Evolutionary conservation across 2,888 invertebrate species (phyloP), one percentile per base, ranked within the genome.

Genomic region (Osedax frankpressi): DNA sequence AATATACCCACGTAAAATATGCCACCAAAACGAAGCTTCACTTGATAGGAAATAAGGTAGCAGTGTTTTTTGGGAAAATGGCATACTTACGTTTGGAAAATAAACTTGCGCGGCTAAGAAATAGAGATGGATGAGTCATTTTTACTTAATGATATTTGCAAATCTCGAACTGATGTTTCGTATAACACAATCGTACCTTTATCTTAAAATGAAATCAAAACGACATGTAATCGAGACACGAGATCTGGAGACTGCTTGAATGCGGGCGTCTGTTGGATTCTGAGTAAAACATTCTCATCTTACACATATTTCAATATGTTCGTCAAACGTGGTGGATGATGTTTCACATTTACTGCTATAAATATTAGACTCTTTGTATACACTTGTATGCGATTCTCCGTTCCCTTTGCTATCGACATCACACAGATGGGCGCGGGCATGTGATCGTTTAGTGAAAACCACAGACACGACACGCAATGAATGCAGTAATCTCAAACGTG

Each of bases 121-220:
- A 6, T 6, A 62, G 1, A 62, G 0, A 6, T 62, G 26, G 2
- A 62, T 62, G 3, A 62, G 11, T 62, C 1, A 62, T 11, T 3
- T 62, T 3, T 3, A 62, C 63, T 65, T 65, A 19, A 19, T 24
- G 24, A 24, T 19, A 65, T 24, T 65, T 65, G 25, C n/a, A 24
- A 19, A 24, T 65, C 25, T 65, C 19, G 65, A 65, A 65, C 65
- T 65, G 25, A 19, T 65, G 65, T 65, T 65, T 65, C 65, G 65
- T 65, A 24, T 65, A 19, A 65, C 19, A 2, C 24, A 2, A 24
- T 24, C 24, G 25, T 25, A 65, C 24, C 14, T 65, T 24, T 24
- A 65, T 65, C 65, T 19, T 24, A 65, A 65, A 65, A 65, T 2
- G 24, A 65, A 65, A 65, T 65, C 65, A 24, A 25, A 24, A 19